Conservation (phyloP, 2,888 invertebrate species). For the Standfussiana lucernea region DNA sequence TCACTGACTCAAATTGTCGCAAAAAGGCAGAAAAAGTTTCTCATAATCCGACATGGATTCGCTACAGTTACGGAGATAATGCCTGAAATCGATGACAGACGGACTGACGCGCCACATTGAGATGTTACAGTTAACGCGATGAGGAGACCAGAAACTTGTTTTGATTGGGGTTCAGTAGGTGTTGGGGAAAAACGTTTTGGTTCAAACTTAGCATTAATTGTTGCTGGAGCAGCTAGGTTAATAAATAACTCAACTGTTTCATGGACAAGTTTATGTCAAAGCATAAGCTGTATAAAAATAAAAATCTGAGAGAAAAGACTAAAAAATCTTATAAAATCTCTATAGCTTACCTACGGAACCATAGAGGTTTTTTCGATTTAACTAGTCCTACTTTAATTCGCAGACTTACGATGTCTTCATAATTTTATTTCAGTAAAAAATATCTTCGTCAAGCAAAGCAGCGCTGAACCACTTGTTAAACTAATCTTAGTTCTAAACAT, state of each 20-base stretch:
- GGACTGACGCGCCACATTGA: constrained; percentile 57
- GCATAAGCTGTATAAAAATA: background rate
- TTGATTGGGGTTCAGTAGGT: constrained; percentile 32
- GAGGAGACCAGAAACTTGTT: constrained; percentile 37
- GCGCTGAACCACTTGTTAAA: constrained; percentile 18
- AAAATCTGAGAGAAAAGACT: background rate
- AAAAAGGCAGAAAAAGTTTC: constrained; percentile 43
- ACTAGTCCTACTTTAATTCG: background rate
- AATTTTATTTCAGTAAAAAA: background rate
- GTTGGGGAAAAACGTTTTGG: background rate
- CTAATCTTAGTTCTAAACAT: constrained; percentile 28
- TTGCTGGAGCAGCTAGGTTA: background rate
- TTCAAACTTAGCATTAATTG: background rate
- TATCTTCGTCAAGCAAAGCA: background rate
- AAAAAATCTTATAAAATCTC: background rate
- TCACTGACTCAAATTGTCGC: constrained; percentile 10
- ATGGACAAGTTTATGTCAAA: background rate
- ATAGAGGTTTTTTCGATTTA: background rate
- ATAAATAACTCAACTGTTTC: too few species aligned
- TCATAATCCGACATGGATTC: constrained; percentile 39
- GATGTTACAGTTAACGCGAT: constrained; percentile 65
- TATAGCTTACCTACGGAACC: constrained; percentile 11
- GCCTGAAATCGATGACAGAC: constrained; percentile 67
- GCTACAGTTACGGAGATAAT: constrained; percentile 46
- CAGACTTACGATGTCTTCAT: constrained; percentile 12